These are phyloP conservation scores for Ecdyonurus torrentis DNA, from an alignment of 2,888 invertebrate species.

Conservation along the genomic window DNA sequence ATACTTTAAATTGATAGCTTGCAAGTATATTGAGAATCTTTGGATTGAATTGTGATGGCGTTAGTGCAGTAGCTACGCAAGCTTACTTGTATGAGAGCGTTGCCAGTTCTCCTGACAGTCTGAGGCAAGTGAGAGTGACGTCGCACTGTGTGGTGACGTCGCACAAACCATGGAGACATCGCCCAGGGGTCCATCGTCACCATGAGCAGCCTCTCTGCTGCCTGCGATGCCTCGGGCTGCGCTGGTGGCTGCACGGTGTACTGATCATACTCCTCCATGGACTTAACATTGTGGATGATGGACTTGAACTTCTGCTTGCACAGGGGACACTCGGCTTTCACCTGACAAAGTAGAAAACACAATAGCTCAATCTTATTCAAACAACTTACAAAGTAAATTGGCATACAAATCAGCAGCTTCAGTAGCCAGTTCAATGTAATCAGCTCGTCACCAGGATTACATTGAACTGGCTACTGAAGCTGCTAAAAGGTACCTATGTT, in stretches of 20 bases:
- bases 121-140: background rate
- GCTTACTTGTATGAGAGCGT: background rate
- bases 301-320: conserved; percentile 85
- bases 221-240: background rate
- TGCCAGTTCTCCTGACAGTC: background rate
- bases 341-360: conserved; percentile 33
- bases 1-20: too few relatives aligned
- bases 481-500: background rate
- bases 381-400: background rate
- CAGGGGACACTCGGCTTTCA: conserved; percentile 84
- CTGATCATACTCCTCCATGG: conserved; percentile 75
- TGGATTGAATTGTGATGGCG: too few relatives aligned
- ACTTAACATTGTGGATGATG: conserved; percentile 83
- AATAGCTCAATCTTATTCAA: background rate
- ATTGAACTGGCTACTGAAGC: too few relatives aligned
- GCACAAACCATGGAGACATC: background rate
- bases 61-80: too few relatives aligned
- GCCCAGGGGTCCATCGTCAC: background rate
- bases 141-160: background rate
- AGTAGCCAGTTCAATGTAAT: too few relatives aligned
- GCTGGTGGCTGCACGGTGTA: conserved; percentile 32
- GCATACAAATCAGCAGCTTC: too few relatives aligned
- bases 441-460: too few relatives aligned
- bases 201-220: background rate
- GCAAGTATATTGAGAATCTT: too few relatives aligned